Evolutionary conservation across 2,797 vertebrate genomes (phyloP), one percentile per base, ranked within the genome.

Genomic region (Chaunax sp.): DNA sequence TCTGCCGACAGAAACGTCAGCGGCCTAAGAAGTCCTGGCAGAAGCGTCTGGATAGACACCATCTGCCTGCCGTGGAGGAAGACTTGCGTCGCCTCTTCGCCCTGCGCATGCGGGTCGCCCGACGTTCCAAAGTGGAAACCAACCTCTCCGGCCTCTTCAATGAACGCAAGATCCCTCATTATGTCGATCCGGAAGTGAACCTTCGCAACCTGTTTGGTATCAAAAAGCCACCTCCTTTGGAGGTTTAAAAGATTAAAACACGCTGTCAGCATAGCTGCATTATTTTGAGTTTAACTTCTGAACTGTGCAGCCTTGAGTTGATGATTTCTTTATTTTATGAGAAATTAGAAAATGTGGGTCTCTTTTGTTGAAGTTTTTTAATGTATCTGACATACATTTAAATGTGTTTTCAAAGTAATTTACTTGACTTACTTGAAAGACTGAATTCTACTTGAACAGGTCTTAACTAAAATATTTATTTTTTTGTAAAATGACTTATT

Each of bases 71-170:
- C 0, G 87, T 94, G 77, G 95, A 95, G 67, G 92, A 93, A 0
- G 81, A 95, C 71, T 75, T 96, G 57, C 78, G 43, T 0, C 75
- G 56, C 8, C 93, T 96, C 45, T 95, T 96, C 1, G 55, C 85
- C 0, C 25, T 89, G 35, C 92, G 93, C 53, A 91, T 95, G 92
- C 75, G 89, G 0, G 46, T 95, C 59, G 81, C 88, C 20, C 76
- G 87, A 18, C 89, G 86, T 0, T 38, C 88, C 55, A 94, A 92
- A 58, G 72, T 95, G 68, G 95, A 95, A 80, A 74, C 90, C 0
- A 82, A 95, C 85, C 93, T 95, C n/a, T 75, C 91, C 0, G 85
- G 92, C 2, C 92, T 95, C 55, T 96, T 95, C 82, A 96, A 90
- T 10, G 95, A 95, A 49, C 91, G 94, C 25, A 94, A 92, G 81